These are phyloP conservation scores for Strongylocentrotus purpuratus DNA, from an alignment of 35 echinoderm and acorn worm species.

Conservation along the genomic window DNA sequence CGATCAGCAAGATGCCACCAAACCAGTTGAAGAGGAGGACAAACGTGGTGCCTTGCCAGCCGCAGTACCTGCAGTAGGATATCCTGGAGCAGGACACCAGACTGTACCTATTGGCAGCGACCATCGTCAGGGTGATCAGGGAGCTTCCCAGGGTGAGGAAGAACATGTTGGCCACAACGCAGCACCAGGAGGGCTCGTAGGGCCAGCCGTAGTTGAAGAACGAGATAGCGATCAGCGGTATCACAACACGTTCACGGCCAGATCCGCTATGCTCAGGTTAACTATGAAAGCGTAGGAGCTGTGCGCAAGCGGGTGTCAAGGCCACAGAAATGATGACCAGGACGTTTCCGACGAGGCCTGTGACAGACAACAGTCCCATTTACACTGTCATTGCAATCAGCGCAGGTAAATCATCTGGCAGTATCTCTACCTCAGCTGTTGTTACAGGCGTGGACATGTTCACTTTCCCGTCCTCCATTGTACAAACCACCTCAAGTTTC, in stretches of 20 bases:
- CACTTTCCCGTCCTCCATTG: too few species aligned
- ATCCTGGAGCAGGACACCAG: background rate
- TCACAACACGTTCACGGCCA: conserved; percentile 47
- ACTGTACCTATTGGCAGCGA: conserved; percentile 61
- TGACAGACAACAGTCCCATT: too few species aligned
- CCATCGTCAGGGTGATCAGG: conserved; percentile 51
- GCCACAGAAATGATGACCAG: too few species aligned
- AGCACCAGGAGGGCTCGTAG: conserved; percentile 40
- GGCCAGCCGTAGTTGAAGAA: conserved; percentile 50
- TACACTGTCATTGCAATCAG: too few species aligned
- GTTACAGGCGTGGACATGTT: too few species aligned
- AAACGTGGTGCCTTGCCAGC: background rate
- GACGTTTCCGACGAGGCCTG: too few species aligned
- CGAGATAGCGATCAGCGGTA: conserved; percentile 36
- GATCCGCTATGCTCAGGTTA: too few species aligned
- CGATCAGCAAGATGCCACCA: background rate
- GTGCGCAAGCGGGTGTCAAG: background rate
- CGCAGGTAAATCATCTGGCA: too few species aligned
- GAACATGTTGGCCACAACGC: conserved; percentile 55
- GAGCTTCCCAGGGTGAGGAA: conserved; percentile 61
- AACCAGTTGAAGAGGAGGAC: background rate
- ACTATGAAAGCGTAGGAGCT: conserved; percentile 54
- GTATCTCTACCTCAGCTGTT: too few species aligned
- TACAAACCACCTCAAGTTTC: too few species aligned
- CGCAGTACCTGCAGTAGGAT: conserved; percentile 50